Evolutionary conservation across 2,797 vertebrate species (phyloP).

Genomic region (Chanos chanos): DNA sequence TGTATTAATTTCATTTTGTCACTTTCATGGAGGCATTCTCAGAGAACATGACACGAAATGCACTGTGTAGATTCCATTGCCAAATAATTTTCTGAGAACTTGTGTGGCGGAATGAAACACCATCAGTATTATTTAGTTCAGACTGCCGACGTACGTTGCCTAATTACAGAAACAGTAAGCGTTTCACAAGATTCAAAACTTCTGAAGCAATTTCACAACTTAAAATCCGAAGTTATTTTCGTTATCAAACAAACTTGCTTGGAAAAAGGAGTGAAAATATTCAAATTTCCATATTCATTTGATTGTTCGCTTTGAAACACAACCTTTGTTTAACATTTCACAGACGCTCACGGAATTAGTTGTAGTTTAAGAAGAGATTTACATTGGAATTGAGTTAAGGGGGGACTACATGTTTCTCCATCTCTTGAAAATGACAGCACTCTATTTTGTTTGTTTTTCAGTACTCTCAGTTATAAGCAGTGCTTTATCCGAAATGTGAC

Average conservation of each 20-base stretch:
- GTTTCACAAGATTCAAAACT: constrained; percentile 62
- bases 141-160: constrained; percentile 59
- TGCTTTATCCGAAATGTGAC: no score
- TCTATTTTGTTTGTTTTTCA: no score
- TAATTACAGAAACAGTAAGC: constrained; percentile 67
- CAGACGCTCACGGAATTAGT: no score
- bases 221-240: constrained; percentile 49
- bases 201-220: constrained; percentile 63
- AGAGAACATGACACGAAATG: constrained; percentile 77
- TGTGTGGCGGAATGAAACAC: constrained; percentile 59
- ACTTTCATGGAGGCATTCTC: constrained; percentile 76
- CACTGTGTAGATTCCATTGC: constrained; percentile 71
- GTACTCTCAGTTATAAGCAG: no score
- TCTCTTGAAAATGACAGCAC: no score
- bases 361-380: no score
- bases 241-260: constrained; percentile 56
- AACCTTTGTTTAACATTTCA: constrained; percentile 29
- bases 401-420: constrained; percentile 13
- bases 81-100: constrained; percentile 71
- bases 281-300: constrained; percentile 41
- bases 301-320: constrained; percentile 30
- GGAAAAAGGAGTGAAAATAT: constrained; percentile 46
- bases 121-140: constrained; percentile 68
- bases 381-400: no score
- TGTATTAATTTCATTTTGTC: constrained; percentile 79